Base-by-base conservation (phyloP, 1,140 invertebrate species). In the Araneus ventricosus region DNA sequence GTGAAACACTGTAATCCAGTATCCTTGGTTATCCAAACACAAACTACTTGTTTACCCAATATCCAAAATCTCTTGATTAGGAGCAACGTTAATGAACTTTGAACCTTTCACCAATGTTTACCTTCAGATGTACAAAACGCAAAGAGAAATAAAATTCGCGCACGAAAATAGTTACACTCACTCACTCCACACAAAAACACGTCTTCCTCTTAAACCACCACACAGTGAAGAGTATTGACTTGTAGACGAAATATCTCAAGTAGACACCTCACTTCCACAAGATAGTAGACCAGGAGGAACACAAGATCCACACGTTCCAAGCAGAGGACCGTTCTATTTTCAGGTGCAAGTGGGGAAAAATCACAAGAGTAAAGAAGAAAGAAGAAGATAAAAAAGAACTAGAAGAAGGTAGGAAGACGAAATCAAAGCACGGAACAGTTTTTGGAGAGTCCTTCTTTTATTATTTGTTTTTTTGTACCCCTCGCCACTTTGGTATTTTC, bases 291-390 rank as follows among this genome's bases (percentile, higher is more conserved):
- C 14, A 45, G 37, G n/a, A 22, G 20, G 39, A 84, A 84, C 70
- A 75, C 70, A 37, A 20, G 30, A 75, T 75, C 70, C 63, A 67
- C 63, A n/a, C 22, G 57, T n/a, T n/a, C 57, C n/a, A 27, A 75
- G 30, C 70, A 75, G 30, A 75, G 24, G 70, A 75, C 20, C 70
- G 70, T 75, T 75, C 70, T 75, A 75, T 75, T 75, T 67, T 37
- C 70, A 75, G 70, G 70, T 75, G 30, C 70, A 37, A 75, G 70
- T 75, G 4, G 70, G 27, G 70, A 30, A 75, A 63, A 75, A 37
- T 75, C 70, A 75, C 27, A 4, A 63, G 59, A 63, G 59, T 6
- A 24, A 63, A 63, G 22, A 63, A 22, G 59, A 63, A 67, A 67
- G 27, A 34, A 34, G 70, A 34, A 75, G 17, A 34, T 22, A 37